phyloP scores from a whole-genome alignment of 2,888 invertebrate species.

The Parelbella ahira region DNA sequence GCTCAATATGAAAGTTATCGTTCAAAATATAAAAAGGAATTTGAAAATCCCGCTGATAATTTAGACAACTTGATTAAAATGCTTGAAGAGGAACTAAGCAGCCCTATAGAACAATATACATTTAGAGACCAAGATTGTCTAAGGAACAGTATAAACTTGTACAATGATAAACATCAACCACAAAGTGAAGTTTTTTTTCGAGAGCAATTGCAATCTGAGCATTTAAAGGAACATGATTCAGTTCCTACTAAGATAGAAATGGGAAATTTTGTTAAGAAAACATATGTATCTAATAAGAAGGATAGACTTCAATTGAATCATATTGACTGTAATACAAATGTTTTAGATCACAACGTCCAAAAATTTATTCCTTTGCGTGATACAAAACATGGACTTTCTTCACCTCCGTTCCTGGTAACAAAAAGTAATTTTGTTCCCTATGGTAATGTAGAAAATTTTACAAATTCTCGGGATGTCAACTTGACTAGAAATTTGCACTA shows the following conservation, averaged over 20 bases:
- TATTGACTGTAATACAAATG: slow-evolving; percentile 48
- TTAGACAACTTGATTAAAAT: slow-evolving; percentile 63
- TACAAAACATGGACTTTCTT: slow-evolving; percentile 24
- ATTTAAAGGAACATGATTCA: slow-evolving; percentile 30
- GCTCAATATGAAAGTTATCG: slow-evolving; percentile 43
- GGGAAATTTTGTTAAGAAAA: slow-evolving; percentile 47
- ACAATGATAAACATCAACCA: slow-evolving; percentile 17
- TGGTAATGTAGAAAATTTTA: slow-evolving; percentile 25
- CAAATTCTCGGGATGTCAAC: slow-evolving; percentile 31
- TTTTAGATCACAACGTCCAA: slow-evolving; percentile 43
- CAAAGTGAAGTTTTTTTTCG: not conserved
- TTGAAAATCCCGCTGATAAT: slow-evolving; percentile 47
- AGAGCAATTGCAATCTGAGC: not conserved
- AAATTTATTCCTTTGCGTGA: slow-evolving; percentile 38
- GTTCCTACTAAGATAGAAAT: slow-evolving; percentile 45
- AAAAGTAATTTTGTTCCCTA: slow-evolving; percentile 23
- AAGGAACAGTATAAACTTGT: slow-evolving; percentile 26
- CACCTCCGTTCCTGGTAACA: slow-evolving; percentile 11
- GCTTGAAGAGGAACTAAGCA: slow-evolving; percentile 61
- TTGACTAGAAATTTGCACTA: slow-evolving; percentile 41
- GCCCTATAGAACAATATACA: slow-evolving; percentile 38
- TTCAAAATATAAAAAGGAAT: slow-evolving; percentile 37
- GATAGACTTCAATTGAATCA: slow-evolving; percentile 42
- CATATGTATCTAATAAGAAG: slow-evolving; percentile 38
- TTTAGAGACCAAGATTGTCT: slow-evolving; percentile 16